Conservation (phyloP, 2,113 vertebrate species). For the Dryoscopus gambensis region DNA sequence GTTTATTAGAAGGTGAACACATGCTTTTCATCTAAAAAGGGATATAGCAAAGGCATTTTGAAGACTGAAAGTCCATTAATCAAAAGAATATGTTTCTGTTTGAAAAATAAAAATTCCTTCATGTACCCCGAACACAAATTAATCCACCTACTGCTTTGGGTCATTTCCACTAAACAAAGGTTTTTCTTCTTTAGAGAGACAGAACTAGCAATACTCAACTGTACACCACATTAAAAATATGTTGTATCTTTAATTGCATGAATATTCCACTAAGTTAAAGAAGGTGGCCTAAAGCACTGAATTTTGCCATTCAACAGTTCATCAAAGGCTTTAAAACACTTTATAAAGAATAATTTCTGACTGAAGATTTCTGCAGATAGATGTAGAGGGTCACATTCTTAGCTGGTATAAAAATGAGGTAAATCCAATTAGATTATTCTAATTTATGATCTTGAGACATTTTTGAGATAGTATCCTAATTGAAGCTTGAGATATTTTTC, state of each 20-base stretch:
- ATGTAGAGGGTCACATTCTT: background rate
- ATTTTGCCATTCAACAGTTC: background rate
- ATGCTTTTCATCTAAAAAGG: constrained; percentile 9
- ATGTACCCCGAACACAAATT: background rate
- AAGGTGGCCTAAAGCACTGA: background rate
- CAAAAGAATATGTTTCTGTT: constrained; percentile 1
- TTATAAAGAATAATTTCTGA: background rate
- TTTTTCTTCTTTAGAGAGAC: background rate
- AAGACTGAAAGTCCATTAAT: constrained; percentile 5
- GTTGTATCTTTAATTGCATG: constrained; percentile 3
- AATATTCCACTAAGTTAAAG: background rate
- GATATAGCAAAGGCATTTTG: background rate
- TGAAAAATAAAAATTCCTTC: constrained; percentile 19
- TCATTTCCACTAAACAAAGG: background rate
- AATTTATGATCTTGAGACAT: background rate
- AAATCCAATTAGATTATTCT: background rate
- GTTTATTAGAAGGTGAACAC: constrained; percentile 40
- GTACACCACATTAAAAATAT: background rate
- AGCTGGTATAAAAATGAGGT: background rate
- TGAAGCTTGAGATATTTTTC: background rate
- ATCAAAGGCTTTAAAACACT: background rate
- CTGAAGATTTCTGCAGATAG: constrained; percentile 1
- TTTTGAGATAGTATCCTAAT: background rate
- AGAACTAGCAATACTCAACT: background rate
- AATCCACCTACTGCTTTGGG: background rate